phyloP scores from a whole-genome alignment of 2,888 invertebrate genomes.

The Oligia fasciuncula region DNA sequence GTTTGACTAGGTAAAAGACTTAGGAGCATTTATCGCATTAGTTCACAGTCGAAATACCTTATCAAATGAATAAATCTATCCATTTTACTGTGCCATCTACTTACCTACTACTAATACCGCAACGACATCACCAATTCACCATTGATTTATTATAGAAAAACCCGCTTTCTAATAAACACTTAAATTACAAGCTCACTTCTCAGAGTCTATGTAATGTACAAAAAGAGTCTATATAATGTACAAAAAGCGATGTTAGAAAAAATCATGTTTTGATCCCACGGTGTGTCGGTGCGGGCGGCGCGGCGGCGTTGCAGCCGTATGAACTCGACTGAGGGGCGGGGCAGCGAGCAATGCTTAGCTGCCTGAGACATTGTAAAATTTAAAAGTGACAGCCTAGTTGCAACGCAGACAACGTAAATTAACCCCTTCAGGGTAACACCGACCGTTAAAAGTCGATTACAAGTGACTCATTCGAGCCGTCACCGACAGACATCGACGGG shows the following conservation, averaged over 20 bases:
- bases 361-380: constrained; percentile 27
- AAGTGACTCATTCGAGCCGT: not conserved
- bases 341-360: constrained; percentile 4
- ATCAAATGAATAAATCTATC: not conserved
- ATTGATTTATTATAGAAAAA: constrained; percentile 20
- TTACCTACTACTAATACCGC: not conserved
- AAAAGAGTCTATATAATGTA: constrained; percentile 14
- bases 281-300: not conserved
- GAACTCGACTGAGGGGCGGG: constrained; percentile 15
- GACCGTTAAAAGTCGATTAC: constrained; percentile 13
- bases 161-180: constrained; percentile 29
- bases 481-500: not conserved
- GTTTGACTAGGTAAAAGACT: not conserved
- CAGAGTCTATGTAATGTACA: constrained; percentile 9
- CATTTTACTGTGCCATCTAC: not conserved
- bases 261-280: constrained; percentile 39
- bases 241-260: constrained; percentile 37
- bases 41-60: not conserved
- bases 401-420: constrained; percentile 32
- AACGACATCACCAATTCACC: not conserved
- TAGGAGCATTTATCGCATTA: not conserved
- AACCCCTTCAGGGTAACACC: constrained; percentile 27
- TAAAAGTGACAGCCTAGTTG: constrained; percentile 34
- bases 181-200: constrained; percentile 31
- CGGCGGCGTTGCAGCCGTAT: not conserved